Evolutionary conservation across 1,140 invertebrate genomes (phyloP), one percentile per base, ranked within the genome.

Genomic region (Aradophagus sp.): DNA sequence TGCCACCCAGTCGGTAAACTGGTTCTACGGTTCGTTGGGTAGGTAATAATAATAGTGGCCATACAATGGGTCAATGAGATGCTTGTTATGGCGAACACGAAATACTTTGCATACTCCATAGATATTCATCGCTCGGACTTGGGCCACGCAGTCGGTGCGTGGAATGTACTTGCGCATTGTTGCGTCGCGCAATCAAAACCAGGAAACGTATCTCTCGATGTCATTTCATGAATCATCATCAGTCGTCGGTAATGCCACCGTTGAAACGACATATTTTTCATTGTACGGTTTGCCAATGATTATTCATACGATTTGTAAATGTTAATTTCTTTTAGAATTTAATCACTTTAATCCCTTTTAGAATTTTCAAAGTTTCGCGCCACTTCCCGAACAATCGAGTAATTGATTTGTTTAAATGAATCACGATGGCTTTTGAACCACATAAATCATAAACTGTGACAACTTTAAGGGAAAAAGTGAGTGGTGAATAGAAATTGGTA

Each of bases 41-140:
- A 74, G 45, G 58, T 75, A 82, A 78, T 77, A 76, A 77, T 77
- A 77, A 73, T 74, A 73, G 39, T 20, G 52, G 36, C 53, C 61
- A 45, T 62, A 69, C 77, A 80, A 83, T 82, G 78, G 81, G 80
- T 83, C 83, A 85, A 85, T 81, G 81, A 84, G 80, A 76, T 83
- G 78, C 81, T 85, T 83, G 80, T 84, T 83, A 85, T 84, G 79
- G 75, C 62, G 65, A 81, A 83, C 81, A 82, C 81, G 81, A 74
- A 83, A 79, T 78, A 76, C 76, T 85, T 85, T 84, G 81, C 83
- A 84, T 84, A 84, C 77, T 74, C 74, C 74, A 74, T 82, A 82
- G 80, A 83, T 83, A 82, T 78, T 81, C 79, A 81, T 82, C 78
- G 79, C 72, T 50, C 68, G 65, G 47, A 56, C 59, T 67, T 38